Evolutionary conservation across 2,888 invertebrate species (phyloP).

Genomic region (Noctua janthe): DNA sequence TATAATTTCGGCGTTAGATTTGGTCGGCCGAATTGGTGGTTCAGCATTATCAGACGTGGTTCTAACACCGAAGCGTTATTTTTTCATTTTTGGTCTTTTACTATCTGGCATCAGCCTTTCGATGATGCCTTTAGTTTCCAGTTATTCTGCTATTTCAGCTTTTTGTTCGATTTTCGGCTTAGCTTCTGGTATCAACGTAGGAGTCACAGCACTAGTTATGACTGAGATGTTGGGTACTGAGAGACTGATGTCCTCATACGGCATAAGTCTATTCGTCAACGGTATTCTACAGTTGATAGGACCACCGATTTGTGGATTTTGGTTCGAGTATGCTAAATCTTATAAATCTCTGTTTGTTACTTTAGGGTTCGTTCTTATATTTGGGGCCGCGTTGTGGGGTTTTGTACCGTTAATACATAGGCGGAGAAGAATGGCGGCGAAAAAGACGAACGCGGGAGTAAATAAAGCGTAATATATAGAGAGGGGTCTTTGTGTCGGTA

Average conservation of each 20-base stretch:
- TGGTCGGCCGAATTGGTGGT: constrained; percentile 96
- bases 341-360: constrained; percentile 94
- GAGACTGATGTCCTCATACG: constrained; percentile 95
- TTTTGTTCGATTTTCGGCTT: constrained; percentile 95
- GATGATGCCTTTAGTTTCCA: constrained; percentile 92
- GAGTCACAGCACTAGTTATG: constrained; percentile 96
- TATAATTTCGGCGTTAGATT: constrained; percentile 94
- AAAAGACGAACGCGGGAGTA: constrained; percentile 50
- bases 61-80: constrained; percentile 94
- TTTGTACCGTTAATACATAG: constrained; percentile 93
- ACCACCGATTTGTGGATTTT: constrained; percentile 95
- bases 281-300: constrained; percentile 95
- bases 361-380: constrained; percentile 93
- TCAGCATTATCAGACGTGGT: constrained; percentile 95
- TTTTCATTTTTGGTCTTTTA: constrained; percentile 94
- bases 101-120: constrained; percentile 94
- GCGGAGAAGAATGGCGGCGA: constrained; percentile 74
- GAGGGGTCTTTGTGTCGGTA: constrained; percentile 12
- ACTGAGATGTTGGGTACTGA: constrained; percentile 96
- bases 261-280: constrained; percentile 96
- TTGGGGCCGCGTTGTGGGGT: constrained; percentile 94
- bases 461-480: constrained; percentile 74
- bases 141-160: constrained; percentile 91
- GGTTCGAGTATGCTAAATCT: constrained; percentile 91
- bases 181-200: constrained; percentile 96